Evolutionary conservation across 2,888 invertebrate genomes (phyloP), one percentile per base, ranked within the genome.

Genomic region (Drosophila colorata): DNA sequence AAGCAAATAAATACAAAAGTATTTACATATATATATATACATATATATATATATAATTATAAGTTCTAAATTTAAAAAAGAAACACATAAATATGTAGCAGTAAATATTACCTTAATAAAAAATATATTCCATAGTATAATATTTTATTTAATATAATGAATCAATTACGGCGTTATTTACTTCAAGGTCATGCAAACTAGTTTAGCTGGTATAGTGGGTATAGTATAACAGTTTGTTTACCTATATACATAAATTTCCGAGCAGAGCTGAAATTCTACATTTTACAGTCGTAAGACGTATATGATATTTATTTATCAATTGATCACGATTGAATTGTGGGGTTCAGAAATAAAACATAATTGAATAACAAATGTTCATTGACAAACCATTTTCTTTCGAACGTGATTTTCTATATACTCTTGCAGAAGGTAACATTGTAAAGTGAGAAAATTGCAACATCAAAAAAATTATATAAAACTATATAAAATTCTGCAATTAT

Each of bases 241-340:
- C 18, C 4, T 49, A 18, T 16, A 35, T 9, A 38, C 9, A 38
- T 5, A 7, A 16, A 38, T 38, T 38, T 4, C 4, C 14, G 4
- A 16, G 9, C 38, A 38, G 38, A 38, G 4, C 9, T 16, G 7
- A 9, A 38, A 16, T 38, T 38, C 16, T 38, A 9, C 4, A 16
- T 38, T 38, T 2, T 9, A 38, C 1, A 20, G 2, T 16, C 16
- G 23, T 5, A 6, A 6, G 20, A 13, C 14, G 14, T 9, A 25
- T 46, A 23, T 18, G 23, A 14, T 6, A 25, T 47, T 56, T 13
- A 38, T 31, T 61, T 35, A 6, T 44, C 25, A 60, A 51, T 60
- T 60, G 49, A 51, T 41, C 20, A 25, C 13, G 5, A 31, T 4
- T 14, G 43, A 43, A 31, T 33, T 65, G 23, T 8, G n/a, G 6